Evolutionary conservation across 1,140 invertebrate species (phyloP), one percentile per base, ranked within the genome.

Genomic region (Trichomalopsis sarcophagae): DNA sequence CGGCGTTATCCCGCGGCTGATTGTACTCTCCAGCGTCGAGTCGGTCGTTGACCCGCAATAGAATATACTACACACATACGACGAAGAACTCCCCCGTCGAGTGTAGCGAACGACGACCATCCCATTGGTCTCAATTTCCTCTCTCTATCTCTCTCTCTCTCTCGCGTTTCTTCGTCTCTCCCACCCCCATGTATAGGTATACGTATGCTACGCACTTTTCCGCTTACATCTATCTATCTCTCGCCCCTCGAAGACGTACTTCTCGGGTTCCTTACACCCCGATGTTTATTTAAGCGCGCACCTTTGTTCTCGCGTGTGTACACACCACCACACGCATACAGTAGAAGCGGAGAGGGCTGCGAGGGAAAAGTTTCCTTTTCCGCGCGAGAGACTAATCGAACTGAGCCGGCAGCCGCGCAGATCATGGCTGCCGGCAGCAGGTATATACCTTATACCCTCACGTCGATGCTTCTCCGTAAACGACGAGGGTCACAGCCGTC

Each of bases 1-100:
- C 73, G 73, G 21, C 73, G 33, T 36, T 74, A 74, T 74, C 27
- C 55, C 55, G 55, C 17, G 55, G 55, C 55, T n/a, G 55, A 62
- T 62, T 62, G 55, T 62, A 7, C 55, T 17, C 55, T 17, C 55
- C 6, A 21, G 4, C 17, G 55, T 62, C 55, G 81, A 88, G 55
- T 62, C 55, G 81, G 88, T 89, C 88, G 88, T 87, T 89, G 90
- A 89, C 89, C 89, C 85, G 89, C 90, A 90, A 89, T 88, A 90
- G 84, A 87, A 88, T 89, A 89, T 84, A 89, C 87, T 1, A 62
- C 14, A 62, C 21, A 84, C 83, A 82, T 82, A 73, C 27, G 33
- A 44, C 5, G 71, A 36, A 27, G 68, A 62, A 81, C 27, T 74
- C 71, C 62, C 27, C 71, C 80, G 78, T 80, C 77, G 84, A 81